Percentiles rank a stretch among this genome's conserved stretches.
Evolutionary conservation across 1,140 invertebrate species (phyloP).

Genomic region (Aphaenogaster rudis): DNA sequence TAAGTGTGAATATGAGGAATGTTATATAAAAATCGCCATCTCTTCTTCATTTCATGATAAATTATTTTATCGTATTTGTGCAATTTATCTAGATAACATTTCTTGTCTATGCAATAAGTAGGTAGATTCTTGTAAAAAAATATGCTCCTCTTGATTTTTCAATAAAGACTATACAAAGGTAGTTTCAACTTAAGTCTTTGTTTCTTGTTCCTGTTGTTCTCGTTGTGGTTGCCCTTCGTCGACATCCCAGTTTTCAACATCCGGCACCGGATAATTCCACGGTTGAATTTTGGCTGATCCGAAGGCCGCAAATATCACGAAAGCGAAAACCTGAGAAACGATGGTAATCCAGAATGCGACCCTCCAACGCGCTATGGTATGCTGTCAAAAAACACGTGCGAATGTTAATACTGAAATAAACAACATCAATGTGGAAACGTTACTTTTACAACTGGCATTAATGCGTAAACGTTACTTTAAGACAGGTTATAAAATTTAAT

Average conservation of each 20-base stretch:
- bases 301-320: conserved; percentile 91
- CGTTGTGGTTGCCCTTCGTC: conserved; percentile 10
- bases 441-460: background rate
- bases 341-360: conserved; percentile 94
- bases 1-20: background rate
- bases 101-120: background rate
- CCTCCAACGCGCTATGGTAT: conserved; percentile 93
- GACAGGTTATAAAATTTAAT: conserved; percentile 14
- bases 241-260: background rate
- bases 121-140: background rate
- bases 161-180: background rate
- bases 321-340: conserved; percentile 90
- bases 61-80: background rate
- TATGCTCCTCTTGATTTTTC: background rate
- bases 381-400: conserved; percentile 87
- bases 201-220: conserved; percentile 52
- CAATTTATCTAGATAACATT: conserved; percentile 9
- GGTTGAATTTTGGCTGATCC: conserved; percentile 93
- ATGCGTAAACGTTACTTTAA: background rate
- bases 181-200: conserved; percentile 26
- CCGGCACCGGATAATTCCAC: conserved; percentile 89
- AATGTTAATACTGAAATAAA: background rate
- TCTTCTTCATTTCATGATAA: background rate
- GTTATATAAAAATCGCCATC: background rate
- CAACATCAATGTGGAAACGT: background rate